A percentile compares a stretch with the other conserved stretches of the same genome.
Conservation (phyloP, 1,140 invertebrate genomes). For the Chlorops oryzae region DNA sequence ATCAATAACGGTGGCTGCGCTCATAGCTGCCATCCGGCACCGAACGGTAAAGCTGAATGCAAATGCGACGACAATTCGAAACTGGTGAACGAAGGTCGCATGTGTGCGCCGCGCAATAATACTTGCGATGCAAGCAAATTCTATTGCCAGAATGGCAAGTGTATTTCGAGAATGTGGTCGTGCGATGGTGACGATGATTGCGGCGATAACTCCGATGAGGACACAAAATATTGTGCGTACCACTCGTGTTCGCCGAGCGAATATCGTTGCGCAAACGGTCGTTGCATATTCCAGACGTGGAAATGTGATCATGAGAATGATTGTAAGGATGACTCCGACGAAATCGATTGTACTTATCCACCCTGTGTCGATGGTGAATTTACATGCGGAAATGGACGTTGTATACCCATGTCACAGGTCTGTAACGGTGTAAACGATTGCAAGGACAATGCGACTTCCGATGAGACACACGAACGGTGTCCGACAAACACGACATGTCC, state of each 20-base stretch:
- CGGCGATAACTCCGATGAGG: slow-evolving; percentile 90
- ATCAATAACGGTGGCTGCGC: slow-evolving; percentile 95
- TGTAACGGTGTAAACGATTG: slow-evolving; percentile 93
- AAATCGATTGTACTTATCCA: slow-evolving; percentile 84
- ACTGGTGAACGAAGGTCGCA: slow-evolving; percentile 84
- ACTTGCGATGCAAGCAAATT: slow-evolving; percentile 88
- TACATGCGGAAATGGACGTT: slow-evolving; percentile 85
- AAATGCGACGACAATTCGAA: slow-evolving; percentile 79
- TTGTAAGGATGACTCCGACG: slow-evolving; percentile 88
- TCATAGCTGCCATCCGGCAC: slow-evolving; percentile 85
- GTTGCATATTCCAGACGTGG: slow-evolving; percentile 93
- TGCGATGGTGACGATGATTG: slow-evolving; percentile 93
- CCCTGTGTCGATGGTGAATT: slow-evolving; percentile 88
- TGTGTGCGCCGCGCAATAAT: slow-evolving; percentile 82
- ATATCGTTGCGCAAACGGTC: slow-evolving; percentile 88
- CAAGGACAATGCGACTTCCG: slow-evolving; percentile 86
- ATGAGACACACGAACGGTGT: slow-evolving; percentile 82
- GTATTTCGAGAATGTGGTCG: slow-evolving; percentile 91
- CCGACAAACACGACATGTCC: slow-evolving; percentile 82
- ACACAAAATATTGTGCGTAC: slow-evolving; percentile 84
- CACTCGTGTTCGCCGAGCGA: slow-evolving; percentile 89
- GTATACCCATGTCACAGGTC: slow-evolving; percentile 78
- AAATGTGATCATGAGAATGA: slow-evolving; percentile 94
- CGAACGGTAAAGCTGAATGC: slow-evolving; percentile 78
- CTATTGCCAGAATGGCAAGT: slow-evolving; percentile 89